Base-by-base conservation (phyloP, 2,797 vertebrate species). In the Lagorchestes hirsutus region DNA sequence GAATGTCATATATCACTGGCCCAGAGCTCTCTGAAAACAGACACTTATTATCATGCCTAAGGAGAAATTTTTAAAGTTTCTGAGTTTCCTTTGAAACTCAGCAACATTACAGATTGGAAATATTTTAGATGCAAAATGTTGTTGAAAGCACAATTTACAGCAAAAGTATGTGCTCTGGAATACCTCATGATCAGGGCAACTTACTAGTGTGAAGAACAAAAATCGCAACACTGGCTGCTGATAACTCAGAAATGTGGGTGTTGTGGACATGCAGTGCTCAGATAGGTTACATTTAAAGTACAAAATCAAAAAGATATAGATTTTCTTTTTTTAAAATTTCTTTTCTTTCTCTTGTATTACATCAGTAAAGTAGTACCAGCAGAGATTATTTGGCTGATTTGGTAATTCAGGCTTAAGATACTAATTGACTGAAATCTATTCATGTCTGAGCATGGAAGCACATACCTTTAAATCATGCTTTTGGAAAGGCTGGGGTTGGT, bases 161-260 rank as follows among this genome's bases (percentile, higher is more conserved):
- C 58, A 94, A 91, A 0, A 14, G 92, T 18, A 87, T 62, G 54
- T 0, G 0, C 55, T 40, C 55, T 0, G 24, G 87, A 67, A 95
- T 56, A 54, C 92, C 40, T 46, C 46, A 3, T 8, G 90, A 46
- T 29, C 2, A 0, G 74, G 62, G 11, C 0, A 14, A 57, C 54
- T 52, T 13, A 27, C 12, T 0, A n/a, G 50, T 4, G 0, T 0
- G 40, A 93, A 92, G 96, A 95, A 93, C 91, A 40, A 29, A 91
- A 55, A 62, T 4, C 5, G 95, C 55, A 90, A 34, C 24, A 74
- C 92, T 0, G 12, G 52, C 34, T 50, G 93, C 92, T 93, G 93
- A 3, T 93, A 54, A 50, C 59, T 58, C 93, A 91, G 95, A 91
- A 40, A 87, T 0, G 31, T 90, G 96, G 96, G 92, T 67, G 59